These are phyloP conservation scores for Aythya baeri DNA, from an alignment of 2,113 vertebrate species.

Conservation along the genomic window DNA sequence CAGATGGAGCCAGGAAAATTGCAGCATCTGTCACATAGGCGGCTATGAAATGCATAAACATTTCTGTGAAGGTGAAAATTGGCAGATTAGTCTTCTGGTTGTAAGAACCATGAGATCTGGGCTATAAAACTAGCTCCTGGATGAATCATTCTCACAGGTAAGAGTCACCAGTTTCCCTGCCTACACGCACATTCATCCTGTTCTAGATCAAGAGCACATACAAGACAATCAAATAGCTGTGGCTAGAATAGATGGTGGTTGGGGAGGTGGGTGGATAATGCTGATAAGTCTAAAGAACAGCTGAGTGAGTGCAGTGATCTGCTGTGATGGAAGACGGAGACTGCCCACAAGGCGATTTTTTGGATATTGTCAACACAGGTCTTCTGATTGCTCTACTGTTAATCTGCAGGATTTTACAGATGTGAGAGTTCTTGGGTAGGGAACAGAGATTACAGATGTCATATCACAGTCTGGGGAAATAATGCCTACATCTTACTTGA, in stretches of 20 bases:
- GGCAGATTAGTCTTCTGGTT: conserved; percentile 44
- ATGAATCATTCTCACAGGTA: conserved; percentile 19
- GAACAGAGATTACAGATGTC: not conserved
- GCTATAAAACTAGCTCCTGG: not conserved
- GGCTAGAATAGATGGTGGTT: not conserved
- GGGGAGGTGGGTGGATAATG: not conserved
- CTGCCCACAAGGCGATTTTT: not conserved
- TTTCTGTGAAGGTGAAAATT: conserved; percentile 53
- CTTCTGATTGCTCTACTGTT: not conserved
- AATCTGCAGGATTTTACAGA: not conserved
- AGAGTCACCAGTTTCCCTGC: not conserved
- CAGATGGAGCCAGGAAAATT: conserved; percentile 62
- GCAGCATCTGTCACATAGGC: conserved; percentile 59
- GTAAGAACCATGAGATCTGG: not conserved
- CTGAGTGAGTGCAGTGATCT: not conserved
- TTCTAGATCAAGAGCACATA: not conserved
- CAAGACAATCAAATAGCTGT: not conserved
- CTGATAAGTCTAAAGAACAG: not conserved
- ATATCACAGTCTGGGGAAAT: not conserved
- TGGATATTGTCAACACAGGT: not conserved
- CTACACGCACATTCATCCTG: not conserved
- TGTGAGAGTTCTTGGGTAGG: not conserved
- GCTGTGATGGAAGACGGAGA: not conserved
- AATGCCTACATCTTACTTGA: not conserved
- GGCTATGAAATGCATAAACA: conserved; percentile 56